Evolutionary conservation across 2,888 invertebrate genomes (phyloP).

Genomic region (Plagodis pulveraria): DNA sequence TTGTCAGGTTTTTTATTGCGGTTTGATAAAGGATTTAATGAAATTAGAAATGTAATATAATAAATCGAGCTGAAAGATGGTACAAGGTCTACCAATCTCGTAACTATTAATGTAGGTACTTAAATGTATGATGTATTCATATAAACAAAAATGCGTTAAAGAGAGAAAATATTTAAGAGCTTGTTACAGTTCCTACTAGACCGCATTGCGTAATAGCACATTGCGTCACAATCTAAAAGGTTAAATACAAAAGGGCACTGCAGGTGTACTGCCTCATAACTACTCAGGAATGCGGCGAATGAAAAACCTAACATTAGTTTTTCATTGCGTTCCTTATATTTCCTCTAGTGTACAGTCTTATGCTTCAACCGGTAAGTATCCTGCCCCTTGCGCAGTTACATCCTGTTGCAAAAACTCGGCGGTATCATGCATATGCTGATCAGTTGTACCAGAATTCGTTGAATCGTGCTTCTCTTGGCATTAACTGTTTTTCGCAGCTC

Average conservation of each 20-base stretch:
- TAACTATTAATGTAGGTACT: too few species aligned
- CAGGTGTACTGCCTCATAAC: constrained; percentile 22
- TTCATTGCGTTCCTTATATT: constrained; percentile 6
- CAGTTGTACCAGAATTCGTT: constrained; percentile 17
- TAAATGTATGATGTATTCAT: too few species aligned
- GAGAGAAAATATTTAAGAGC: neutral
- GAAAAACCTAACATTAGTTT: constrained; percentile 13
- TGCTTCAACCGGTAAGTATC: constrained; percentile 20
- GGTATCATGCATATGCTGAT: constrained; percentile 13
- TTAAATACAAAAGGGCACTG: constrained; percentile 21
- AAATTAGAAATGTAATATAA: neutral
- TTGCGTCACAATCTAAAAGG: constrained; percentile 19
- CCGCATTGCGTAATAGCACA: constrained; percentile 18
- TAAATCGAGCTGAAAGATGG: neutral
- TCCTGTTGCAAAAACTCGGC: constrained; percentile 22
- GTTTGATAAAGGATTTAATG: too few species aligned
- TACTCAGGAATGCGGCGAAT: constrained; percentile 11
- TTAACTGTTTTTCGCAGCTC: neutral
- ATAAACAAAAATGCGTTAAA: neutral
- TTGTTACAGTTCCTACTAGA: constrained; percentile 41
- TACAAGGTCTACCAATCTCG: too few species aligned
- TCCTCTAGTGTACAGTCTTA: constrained; percentile 1
- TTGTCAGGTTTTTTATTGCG: too few species aligned
- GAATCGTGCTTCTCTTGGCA: constrained; percentile 6
- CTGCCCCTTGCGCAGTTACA: constrained; percentile 27